Base-by-base conservation (phyloP, 23 tunicate species). In the Trididemnum miniatum region DNA sequence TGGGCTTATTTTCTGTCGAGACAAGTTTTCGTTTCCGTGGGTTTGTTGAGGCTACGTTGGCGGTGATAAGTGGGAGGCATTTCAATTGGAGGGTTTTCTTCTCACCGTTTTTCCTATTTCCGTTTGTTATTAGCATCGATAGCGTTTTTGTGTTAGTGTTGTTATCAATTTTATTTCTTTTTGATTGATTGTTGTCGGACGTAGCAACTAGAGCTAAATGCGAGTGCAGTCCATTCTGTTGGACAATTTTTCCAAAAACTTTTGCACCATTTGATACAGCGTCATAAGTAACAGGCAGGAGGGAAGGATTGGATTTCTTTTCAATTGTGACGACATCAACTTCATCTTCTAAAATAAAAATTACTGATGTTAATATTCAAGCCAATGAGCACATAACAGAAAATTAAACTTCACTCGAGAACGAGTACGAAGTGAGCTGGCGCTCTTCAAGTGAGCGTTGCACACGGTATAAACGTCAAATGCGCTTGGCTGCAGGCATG, bases 261-360 rank as follows among this genome's bases (percentile, higher is more conserved):
- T 86, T 91, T 38, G 59, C 72, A 0, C 94, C 81, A 33, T 59
- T 62, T 2, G 78, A 59, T 5, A 77, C 64, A 28, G 49, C 72
- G 76, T 50, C 65, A 25, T 65, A 24, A 20, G 83, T 63, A 18
- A 80, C 50, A 0, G 81, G 35, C n/a, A 12, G 67, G 80, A 39
- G 59, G 65, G 86, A 39, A 60, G 72, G 34, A 0, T 37, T 25
- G 26, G 82, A 51, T 32, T 65, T 77, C 35, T 75, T 81, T 64
- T 91, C 90, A 18, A 37, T 34, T 15, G 97, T 86, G 20, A 91
- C 97, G 28, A 91, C 97, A 38, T 91, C 97, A 25, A 91, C 87
- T 86, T 91, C 97, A 44, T 91, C 97, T 20, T 91, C 97, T 91
- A 90, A 36, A 91, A 86, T 37, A 73, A 38, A 38, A 73, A 69